These are phyloP conservation scores for Magallana ariakensis DNA, from an alignment of 1,140 invertebrate genomes.

Conservation along the genomic window DNA sequence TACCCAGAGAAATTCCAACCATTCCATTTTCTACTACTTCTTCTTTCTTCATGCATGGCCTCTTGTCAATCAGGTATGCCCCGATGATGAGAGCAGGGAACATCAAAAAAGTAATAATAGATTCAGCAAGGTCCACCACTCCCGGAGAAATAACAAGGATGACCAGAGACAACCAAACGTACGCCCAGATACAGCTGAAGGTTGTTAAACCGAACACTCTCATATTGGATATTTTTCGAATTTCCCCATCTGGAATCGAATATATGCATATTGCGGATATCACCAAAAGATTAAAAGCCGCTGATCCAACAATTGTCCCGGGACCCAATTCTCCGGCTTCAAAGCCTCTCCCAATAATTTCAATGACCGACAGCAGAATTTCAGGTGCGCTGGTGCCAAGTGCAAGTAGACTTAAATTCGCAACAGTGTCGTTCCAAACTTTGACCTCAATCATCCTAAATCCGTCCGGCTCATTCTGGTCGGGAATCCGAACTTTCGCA, in stretches of 20 bases:
- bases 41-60: slow-evolving; percentile 76
- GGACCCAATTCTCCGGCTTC: slow-evolving; percentile 84
- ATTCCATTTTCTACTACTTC: slow-evolving; percentile 58
- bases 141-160: slow-evolving; percentile 80
- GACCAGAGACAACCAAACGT: slow-evolving; percentile 84
- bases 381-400: slow-evolving; percentile 85
- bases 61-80: slow-evolving; percentile 82
- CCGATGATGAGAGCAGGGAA: slow-evolving; percentile 82
- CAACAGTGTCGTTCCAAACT: slow-evolving; percentile 86
- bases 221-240: slow-evolving; percentile 80
- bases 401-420: slow-evolving; percentile 86
- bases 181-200: slow-evolving; percentile 84
- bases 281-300: slow-evolving; percentile 85
- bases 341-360: slow-evolving; percentile 83
- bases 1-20: slow-evolving; percentile 72
- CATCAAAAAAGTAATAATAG: slow-evolving; percentile 83
- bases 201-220: slow-evolving; percentile 83
- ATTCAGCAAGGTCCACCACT: slow-evolving; percentile 84
- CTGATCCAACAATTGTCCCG: slow-evolving; percentile 86
- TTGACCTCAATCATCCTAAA: slow-evolving; percentile 74
- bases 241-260: slow-evolving; percentile 82
- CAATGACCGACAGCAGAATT: slow-evolving; percentile 85
- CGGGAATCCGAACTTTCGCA: slow-evolving; percentile 80
- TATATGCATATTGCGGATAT: slow-evolving; percentile 84
- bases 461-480: slow-evolving; percentile 64